Percentiles rank a stretch among this genome's conserved stretches.
Evolutionary conservation across 2,888 invertebrate genomes (phyloP).

Genomic region (Iselma pallidipennis): DNA sequence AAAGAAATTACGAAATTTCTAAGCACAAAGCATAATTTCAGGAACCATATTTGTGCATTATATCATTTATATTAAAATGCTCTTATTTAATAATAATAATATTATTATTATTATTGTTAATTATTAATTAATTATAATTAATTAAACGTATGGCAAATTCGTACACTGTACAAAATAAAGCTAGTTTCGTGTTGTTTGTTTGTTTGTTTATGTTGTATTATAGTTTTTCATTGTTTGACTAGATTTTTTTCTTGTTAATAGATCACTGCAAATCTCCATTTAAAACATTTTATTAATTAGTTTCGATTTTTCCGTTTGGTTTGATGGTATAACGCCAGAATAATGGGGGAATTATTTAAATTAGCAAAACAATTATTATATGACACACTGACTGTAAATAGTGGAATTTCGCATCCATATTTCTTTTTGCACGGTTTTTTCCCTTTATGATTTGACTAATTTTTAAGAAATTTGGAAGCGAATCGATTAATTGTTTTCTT

Average conservation of each 20-base stretch:
- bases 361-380: not conserved
- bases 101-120: constrained; percentile 11
- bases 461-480: no score
- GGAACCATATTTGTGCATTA: constrained; percentile 42
- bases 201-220: no score
- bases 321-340: no score
- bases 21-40: constrained; percentile 31
- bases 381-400: not conserved
- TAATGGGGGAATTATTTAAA: no score
- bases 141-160: constrained; percentile 25
- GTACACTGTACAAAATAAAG: constrained; percentile 39
- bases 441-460: no score
- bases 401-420: no score
- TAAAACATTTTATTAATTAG: constrained; percentile 28
- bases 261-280: constrained; percentile 54
- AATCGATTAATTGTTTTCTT: not conserved
- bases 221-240: constrained; percentile 35
- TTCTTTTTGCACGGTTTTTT: no score
- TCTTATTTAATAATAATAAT: no score
- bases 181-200: constrained; percentile 34
- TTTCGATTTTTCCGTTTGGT: constrained; percentile 20
- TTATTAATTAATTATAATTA: constrained; percentile 15
- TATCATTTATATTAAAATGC: constrained; percentile 20
- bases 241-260: constrained; percentile 26
- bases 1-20: not conserved